Base-by-base conservation (phyloP, 2,888 invertebrate species). In the Harmothoe impar region DNA sequence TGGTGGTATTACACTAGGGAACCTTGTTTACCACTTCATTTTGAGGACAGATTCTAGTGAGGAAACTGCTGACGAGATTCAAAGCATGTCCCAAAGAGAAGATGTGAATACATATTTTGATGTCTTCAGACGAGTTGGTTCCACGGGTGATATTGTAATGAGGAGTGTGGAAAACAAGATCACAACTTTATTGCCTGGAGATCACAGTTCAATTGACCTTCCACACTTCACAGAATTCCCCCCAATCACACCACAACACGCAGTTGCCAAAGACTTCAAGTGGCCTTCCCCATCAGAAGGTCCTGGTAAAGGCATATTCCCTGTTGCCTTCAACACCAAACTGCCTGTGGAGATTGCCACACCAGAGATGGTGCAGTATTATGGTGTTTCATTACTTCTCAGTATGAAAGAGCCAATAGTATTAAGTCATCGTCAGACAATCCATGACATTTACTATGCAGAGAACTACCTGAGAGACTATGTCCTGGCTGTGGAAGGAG, bases 361-460 rank as follows among this genome's bases (percentile, higher is more conserved):
- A 25, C 91, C 88, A 51, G 93, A 93, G 84, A 90, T 90, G 43
- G 78, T 93, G 52, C 54, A 91, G 10, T 93, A 92, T 85, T 93
- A 93, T 77, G 92, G 90, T 3, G 91, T 91, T n/a, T 90, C 91
- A 51, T 91, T 93, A 89, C 92, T 92, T n/a, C 92, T 92, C n/a
- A 89, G 20, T 77, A 89, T 35, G 7, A 51, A 89, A 43, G 35
- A 35, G 17, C 51, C 72, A 29, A 51, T 89, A 0, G 25, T 52
- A 7, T 89, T 93, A 31, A 88, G 91, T 17, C 92, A 92, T 78
- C 91, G 91, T 29, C 92, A 93, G 62, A 92, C 92, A 29, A 92
- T 93, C 62, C 92, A 93, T 52, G 93, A 93, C 89, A 93, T 93
- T 89, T 92, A 92, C 17, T 93, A 93, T 85, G 89, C 92, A 81